Base-by-base conservation (phyloP, 64 coral and sea anemone genomes). In the Hydrozoanthus tunicans region DNA sequence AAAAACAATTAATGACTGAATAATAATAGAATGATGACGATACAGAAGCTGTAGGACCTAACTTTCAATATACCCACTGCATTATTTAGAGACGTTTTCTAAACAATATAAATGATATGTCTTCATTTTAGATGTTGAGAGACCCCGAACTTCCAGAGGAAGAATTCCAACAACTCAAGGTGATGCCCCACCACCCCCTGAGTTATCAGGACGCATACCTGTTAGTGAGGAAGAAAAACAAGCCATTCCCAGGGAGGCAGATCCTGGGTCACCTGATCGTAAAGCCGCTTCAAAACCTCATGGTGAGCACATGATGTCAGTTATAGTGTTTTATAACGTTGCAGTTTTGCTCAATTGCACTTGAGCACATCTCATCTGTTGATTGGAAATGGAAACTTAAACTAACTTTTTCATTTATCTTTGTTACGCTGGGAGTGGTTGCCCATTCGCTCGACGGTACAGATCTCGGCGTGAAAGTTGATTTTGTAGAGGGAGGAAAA, bases 101-200 rank as follows among this genome's bases (percentile, higher is more conserved):
- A 2, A 59, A 7, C 58, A 54, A 9, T 68, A 27, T 0, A 52
- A 57, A 55, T 20, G 55, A 82, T 61, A 10, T 24, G 6, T 77
- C 1, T 73, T 62, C 61, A 32, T 89, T 81, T 62, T 70, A 78
- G 53, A 86, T 57, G 32, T 58, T 64, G 94, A 96, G 51, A 96
- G 94, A 74, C 94, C 94, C 58, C 90, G 61, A 1, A 85, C 91
- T 7, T 96, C 94, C 17, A 53, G 91, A 79, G 79, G 91, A 3
- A 86, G 65, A 15, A 71, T 25, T 83, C 13, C 61, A 86, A 51
- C 25, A 51, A 23, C 26, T 77, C 4, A 23, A 63, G 58, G 60
- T 77, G 70, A 61, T 90, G 25, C 9, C 53, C 32, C 62, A 70
- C 51, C 23, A 62, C 68, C 92, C 56, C 77, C 92, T 76, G 85